Evolutionary conservation across 1,140 invertebrate genomes (phyloP).

Genomic region (Cydia strobilella): DNA sequence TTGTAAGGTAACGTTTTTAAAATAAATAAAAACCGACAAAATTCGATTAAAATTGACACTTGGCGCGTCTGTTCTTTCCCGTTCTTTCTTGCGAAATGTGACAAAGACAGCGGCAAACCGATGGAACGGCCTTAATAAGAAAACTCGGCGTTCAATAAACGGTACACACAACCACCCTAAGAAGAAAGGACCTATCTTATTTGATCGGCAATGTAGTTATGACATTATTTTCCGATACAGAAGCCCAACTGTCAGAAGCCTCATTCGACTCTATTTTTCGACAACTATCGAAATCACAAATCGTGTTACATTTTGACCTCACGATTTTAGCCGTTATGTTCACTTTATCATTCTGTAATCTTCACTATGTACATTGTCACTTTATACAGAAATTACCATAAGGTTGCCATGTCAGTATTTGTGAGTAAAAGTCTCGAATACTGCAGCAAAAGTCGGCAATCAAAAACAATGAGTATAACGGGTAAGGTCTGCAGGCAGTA

Average conservation of each 20-base stretch:
- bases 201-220: neutral
- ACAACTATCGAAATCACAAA: neutral
- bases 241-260: neutral
- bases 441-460: slow-evolving; percentile 55
- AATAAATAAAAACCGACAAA: no score
- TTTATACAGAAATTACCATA: slow-evolving; percentile 30
- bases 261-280: neutral
- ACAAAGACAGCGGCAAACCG: no score
- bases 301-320: neutral
- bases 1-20: no score
- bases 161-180: slow-evolving; percentile 57
- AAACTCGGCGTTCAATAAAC: slow-evolving; percentile 64
- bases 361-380: no score
- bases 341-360: no score
- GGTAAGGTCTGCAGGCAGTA: slow-evolving; percentile 44
- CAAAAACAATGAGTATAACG: slow-evolving; percentile 75
- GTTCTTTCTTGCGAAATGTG: no score
- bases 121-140: no score
- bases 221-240: neutral
- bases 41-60: no score
- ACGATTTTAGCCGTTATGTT: no score
- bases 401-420: neutral
- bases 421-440: neutral
- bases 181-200: neutral
- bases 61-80: no score